Evolutionary conservation across 2,888 invertebrate genomes (phyloP), one percentile per base, ranked within the genome.

Genomic region (Drosophila picticornis): DNA sequence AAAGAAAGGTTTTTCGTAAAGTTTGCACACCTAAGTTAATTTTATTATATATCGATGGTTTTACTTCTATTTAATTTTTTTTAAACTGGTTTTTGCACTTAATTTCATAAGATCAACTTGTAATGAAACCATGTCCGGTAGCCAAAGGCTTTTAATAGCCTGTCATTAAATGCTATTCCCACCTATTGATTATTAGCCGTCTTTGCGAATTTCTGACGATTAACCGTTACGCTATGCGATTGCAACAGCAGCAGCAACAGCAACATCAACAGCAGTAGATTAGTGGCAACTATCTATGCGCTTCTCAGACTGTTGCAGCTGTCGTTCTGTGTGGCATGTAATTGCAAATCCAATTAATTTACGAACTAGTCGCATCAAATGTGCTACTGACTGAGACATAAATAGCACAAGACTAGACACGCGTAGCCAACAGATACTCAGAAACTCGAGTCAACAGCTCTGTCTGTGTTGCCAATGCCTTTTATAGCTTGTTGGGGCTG

Each of bases 341-440:
- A 91, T 88, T 91, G 91, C 84, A 90, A 91, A 90, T 90, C 89
- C 91, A 90, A 90, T 90, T 90, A 91, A 88, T 90, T 90, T 77
- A 85, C 87, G 61, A 82, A 88, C 89, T 86, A 88, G 81, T 85
- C 82, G 67, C 75, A 76, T 76, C 87, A 82, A 88, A 90, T 90
- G 87, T 82, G 82, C 82, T 75, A 84, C 81, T 86, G 86, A 88
- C 82, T 88, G 77, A 88, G 90, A 84, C 87, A 88, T 82, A 88
- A 88, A 88, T 88, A 90, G 88, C 82, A 79, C 88, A 75, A 63
- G 83, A 82, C 77, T 57, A 65, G 65, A 75, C 56, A 71, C 69
- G 34, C 68, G 31, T 72, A 74, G 50, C 50, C 56, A 76, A 46
- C 66, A 73, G 63, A 62, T 71, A 75, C 68, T 58, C 66, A 59